These are phyloP conservation scores for Lasiommata megera DNA, from an alignment of 2,888 invertebrate species.

Conservation along the genomic window DNA sequence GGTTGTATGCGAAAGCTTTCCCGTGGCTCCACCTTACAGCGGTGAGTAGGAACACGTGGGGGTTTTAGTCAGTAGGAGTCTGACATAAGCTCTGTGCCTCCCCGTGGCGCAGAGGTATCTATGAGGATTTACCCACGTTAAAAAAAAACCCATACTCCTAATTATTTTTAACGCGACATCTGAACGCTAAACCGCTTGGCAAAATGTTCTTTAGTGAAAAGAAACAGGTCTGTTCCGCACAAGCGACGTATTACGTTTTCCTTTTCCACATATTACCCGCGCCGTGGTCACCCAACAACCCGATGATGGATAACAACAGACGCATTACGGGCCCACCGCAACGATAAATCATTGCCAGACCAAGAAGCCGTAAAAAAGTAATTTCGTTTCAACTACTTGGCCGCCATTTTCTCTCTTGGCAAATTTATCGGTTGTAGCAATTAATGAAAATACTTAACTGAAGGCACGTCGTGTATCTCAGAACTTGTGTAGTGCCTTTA, in stretches of 20 bases:
- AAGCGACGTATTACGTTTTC: background rate
- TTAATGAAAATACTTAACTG: constrained; percentile 20
- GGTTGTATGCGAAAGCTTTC: too few relatives aligned
- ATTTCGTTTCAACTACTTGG: constrained; percentile 44
- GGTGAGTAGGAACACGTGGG: too few relatives aligned
- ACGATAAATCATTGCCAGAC: constrained; percentile 57
- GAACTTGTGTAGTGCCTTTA: too few relatives aligned
- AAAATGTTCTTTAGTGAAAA: background rate
- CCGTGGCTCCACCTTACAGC: too few relatives aligned
- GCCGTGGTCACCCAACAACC: constrained; percentile 39
- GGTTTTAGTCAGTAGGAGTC: too few relatives aligned
- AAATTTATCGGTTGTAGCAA: constrained; percentile 25
- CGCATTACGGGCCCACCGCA: constrained; percentile 44
- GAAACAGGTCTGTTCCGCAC: background rate
- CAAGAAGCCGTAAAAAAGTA: constrained; percentile 51
- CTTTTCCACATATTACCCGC: background rate
- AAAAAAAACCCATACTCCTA: too few relatives aligned
- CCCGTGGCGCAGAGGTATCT: too few relatives aligned
- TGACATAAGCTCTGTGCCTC: too few relatives aligned
- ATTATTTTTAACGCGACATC: too few relatives aligned
- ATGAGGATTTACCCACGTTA: too few relatives aligned
- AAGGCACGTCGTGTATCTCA: too few relatives aligned
- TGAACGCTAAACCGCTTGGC: too few relatives aligned
- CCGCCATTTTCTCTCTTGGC: constrained; percentile 34
- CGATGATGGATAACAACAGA: constrained; percentile 59